Evolutionary conservation across 2,113 vertebrate species (phyloP).

Genomic region (Macroglossus sobrinus): DNA sequence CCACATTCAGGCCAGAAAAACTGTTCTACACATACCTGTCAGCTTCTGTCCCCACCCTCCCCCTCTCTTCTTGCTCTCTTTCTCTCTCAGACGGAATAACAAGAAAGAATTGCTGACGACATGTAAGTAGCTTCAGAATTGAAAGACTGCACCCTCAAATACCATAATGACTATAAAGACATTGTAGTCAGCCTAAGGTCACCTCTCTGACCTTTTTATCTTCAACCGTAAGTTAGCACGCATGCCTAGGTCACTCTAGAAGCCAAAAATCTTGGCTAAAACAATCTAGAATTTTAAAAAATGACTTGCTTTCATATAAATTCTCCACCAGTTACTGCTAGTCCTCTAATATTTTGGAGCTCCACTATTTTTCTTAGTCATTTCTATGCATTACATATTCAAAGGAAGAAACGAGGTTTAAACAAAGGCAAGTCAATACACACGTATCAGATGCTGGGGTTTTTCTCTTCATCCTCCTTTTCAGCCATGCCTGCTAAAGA

Average conservation of each 20-base stretch:
- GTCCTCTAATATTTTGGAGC: background rate
- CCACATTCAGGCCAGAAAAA: background rate
- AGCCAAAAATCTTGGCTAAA: background rate
- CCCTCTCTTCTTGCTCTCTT: too few species aligned
- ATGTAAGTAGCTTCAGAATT: background rate
- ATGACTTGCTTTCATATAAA: background rate
- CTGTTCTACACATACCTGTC: background rate
- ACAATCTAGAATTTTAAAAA: background rate
- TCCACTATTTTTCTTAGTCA: background rate
- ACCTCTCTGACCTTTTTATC: background rate
- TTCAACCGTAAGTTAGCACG: background rate
- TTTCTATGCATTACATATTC: background rate
- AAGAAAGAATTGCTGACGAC: background rate
- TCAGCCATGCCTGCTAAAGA: background rate
- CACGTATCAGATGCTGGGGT: background rate
- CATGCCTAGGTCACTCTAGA: background rate
- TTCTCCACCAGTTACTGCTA: background rate
- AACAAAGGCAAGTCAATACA: background rate
- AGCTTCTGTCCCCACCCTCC: too few species aligned
- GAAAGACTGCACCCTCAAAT: background rate
- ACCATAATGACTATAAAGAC: background rate
- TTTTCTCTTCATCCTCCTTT: background rate
- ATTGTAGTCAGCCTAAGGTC: background rate
- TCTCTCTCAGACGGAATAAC: background rate
- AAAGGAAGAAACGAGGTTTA: background rate